phyloP scores from a whole-genome alignment of 2,113 vertebrate species.

The Amazona guildingii region DNA sequence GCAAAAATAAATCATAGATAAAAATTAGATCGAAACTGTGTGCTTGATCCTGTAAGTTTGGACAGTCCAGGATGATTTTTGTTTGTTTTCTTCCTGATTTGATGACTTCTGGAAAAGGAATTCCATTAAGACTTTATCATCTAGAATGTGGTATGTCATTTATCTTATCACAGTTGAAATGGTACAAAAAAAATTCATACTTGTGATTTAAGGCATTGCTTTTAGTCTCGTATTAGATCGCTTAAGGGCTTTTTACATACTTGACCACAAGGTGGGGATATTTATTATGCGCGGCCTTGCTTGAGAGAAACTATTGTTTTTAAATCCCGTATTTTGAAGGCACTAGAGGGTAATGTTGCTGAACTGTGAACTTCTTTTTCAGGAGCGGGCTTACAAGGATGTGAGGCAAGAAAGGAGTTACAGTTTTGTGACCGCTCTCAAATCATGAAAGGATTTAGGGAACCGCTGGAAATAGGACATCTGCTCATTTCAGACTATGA shows the following conservation, averaged over 20 bases:
- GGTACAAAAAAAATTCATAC: not conserved
- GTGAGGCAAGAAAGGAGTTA: not conserved
- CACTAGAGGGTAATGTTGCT: not conserved
- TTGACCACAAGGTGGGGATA: not conserved
- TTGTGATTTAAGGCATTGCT: not conserved
- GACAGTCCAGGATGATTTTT: not conserved
- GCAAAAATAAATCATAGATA: not conserved
- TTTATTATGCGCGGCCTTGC: fast-evolving
- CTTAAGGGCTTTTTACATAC: fast-evolving
- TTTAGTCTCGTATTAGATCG: not conserved
- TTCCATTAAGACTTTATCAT: not conserved
- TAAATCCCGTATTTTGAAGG: not conserved
- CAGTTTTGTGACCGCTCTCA: not conserved
- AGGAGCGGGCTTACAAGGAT: not conserved
- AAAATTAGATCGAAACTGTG: not conserved
- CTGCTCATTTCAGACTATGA: not conserved
- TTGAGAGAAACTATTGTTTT: too few species aligned
- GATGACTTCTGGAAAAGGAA: not conserved
- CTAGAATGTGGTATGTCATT: not conserved
- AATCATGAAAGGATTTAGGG: not conserved
- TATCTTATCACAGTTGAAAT: not conserved
- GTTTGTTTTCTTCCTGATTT: not conserved
- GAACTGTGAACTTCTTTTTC: not conserved
- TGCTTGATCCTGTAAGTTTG: not conserved
- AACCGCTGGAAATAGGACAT: not conserved